Base-by-base conservation (phyloP, 1,140 invertebrate species). In the Drosophila orena region DNA sequence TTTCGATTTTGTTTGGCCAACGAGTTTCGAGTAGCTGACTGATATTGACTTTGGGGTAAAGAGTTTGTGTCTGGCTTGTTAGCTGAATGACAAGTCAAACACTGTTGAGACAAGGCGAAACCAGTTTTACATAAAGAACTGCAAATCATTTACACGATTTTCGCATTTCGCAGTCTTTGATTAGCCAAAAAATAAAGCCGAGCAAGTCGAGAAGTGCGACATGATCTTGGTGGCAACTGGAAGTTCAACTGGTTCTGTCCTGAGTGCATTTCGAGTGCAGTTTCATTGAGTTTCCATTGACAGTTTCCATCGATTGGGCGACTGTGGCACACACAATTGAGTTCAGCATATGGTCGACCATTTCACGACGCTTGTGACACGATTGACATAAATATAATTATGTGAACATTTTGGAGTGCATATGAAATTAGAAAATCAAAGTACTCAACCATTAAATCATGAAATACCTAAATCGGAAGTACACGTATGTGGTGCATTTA, bases 31-130 rank as follows among this genome's bases (percentile, higher is more conserved):
- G 59, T 58, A 24, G 56, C 42, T 27, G 55, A 68, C 60, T 79
- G 77, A 73, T 79, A 79, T 79, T 79, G 77, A 79, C 77, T 79
- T 79, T 79, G 76, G 44, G 74, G 76, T 79, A 73, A 79, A 61
- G 50, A 66, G 60, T 30, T 57, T 57, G 56, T 10, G 49, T 53
- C 47, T 61, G 68, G 49, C 40, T 34, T 43, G 50, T 37, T 55
- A 38, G 12, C 15, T 55, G 34, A 40, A 22, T 56, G 50, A 53
- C 49, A 72, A 37, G 20, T 56, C 47, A 59, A 65, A 44, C 34
- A 22, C 22, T 6, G 7, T 15, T 37, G 53, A 15, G 17, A 52
- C 50, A 10, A 7, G 20, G 27, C 8, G 50, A 79, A 81, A 81
- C 79, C 78, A 66, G 79, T 81, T 79, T 73, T 24, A 14, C 4